These are phyloP conservation scores for Hedychridium roseum DNA, from an alignment of 2,888 invertebrate genomes.

Conservation along the genomic window DNA sequence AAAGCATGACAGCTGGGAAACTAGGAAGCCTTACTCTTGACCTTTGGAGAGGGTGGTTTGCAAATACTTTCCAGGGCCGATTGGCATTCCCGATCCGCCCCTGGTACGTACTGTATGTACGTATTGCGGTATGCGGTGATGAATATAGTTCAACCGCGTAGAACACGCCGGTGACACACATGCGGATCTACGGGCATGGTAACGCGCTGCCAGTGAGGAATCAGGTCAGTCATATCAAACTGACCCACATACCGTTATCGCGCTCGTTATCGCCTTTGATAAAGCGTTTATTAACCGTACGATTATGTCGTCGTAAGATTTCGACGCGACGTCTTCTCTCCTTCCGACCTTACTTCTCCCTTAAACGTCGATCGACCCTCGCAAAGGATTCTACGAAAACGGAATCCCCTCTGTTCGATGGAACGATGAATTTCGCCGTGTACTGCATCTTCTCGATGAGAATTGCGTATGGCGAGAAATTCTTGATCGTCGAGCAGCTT, in stretches of 20 bases:
- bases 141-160: slow-evolving; percentile 5
- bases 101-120: too few species aligned
- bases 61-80: too few species aligned
- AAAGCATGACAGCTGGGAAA: too few species aligned
- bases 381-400: background rate
- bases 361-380: background rate
- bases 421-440: background rate
- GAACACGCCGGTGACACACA: slow-evolving; percentile 34
- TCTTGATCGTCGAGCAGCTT: too few species aligned
- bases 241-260: slow-evolving; percentile 62
- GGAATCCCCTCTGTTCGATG: background rate
- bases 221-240: slow-evolving; percentile 62
- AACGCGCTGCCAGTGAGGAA: slow-evolving; percentile 45
- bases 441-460: background rate
- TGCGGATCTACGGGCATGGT: slow-evolving; percentile 41
- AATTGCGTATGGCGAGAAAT: too few species aligned
- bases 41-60: too few species aligned
- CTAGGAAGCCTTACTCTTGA: too few species aligned
- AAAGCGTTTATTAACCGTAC: slow-evolving; percentile 58
- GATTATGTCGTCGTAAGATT: slow-evolving; percentile 51
- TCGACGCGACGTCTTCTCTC: slow-evolving; percentile 27
- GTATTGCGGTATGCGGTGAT: too few species aligned
- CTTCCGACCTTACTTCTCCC: slow-evolving; percentile 4
- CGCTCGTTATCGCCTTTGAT: slow-evolving; percentile 56
- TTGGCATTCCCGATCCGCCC: too few species aligned